Evolutionary conservation across 1,140 invertebrate species (phyloP), one percentile per base, ranked within the genome.

Genomic region (Odontomachus brunneus): DNA sequence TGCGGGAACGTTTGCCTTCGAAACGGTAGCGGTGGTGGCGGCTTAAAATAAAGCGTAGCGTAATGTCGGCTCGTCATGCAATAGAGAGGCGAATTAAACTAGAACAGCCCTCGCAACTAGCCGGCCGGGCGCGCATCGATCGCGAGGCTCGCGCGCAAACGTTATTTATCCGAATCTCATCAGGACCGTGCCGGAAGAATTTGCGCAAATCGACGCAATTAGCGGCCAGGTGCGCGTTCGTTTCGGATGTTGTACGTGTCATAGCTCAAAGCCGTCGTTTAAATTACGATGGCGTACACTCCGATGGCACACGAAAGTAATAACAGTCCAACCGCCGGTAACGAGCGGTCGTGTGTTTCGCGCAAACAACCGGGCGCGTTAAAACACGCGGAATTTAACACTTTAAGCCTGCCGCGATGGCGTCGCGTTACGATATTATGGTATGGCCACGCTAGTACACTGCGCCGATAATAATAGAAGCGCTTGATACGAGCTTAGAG

Each of bases 91-190:
- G 44, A 69, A 78, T 78, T 78, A 69, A 67, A 78, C 49, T 69
- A 44, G 22, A 55, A 67, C 63, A 69, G 55, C 19, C 29, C 22
- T 53, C n/a, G n/a, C n/a, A n/a, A 33, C 29, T 33, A 33, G 29
- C 5, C 29, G 29, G 17, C 14, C 11, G 4, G 48, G n/a, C 29
- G 22, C 29, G 22, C 67, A 67, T 69, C 75, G 63, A 53, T 78
- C n/a, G 9, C 29, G 22, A 38, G 49, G 44, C 24, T 33, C 29
- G 29, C 29, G n/a, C 12, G 19, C 49, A 57, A 78, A 78, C 22
- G 51, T 44, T 69, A 78, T 78, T 69, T 78, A 69, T 78, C 22
- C 22, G 22, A 78, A 67, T 67, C 62, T 67, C 63, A 78, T 67
- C 51, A 38, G 51, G 67, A 33, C 51, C 19, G 22, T 19, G 38